Base-by-base conservation (phyloP, 2,113 vertebrate genomes). In the Cricetomys ansorgei region DNA sequence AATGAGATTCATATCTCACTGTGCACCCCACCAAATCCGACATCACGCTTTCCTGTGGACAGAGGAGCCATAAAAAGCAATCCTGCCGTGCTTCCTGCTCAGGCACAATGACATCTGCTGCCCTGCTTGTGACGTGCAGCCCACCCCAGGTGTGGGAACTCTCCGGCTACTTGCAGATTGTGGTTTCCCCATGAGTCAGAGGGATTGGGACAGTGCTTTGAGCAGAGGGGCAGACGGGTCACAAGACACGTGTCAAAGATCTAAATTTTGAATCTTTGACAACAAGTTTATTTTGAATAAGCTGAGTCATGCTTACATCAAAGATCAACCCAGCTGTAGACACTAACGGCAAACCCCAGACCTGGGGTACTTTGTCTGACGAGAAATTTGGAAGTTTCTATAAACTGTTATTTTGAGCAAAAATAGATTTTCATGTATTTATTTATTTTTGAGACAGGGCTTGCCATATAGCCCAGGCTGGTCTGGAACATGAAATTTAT, bases 131-230 rank as follows among this genome's bases (percentile, higher is more conserved):
- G 83, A 83, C 7, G 1, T 4, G 29, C 9, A 13, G 64, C n/a
- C 62, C 73, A 23, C 57, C 65, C 73, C 21, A 13, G 6, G 7
- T 19, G 75, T 19, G 72, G 21, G 67, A 67, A 8, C 25, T 55
- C 40, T 6, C 37, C 0, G 23, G 31, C 25, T 79, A 37, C 25
- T 77, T 67, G 80, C 25, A 70, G 91, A 79, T 92, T 84, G 72
- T 40, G 86, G 43, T 87, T 93, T 62, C 43, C 88, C 92, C 29
- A 0, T 92, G 95, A 97, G 55, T 97, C 96, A 95, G 91, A 23
- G 43, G 53, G 13, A 88, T 59, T 69, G 76, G 55, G 94, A 72
- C 91, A 57, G 76, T 13, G 16, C 92, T 81, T 7, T 7, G 88
- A 92, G 59, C 89, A 97, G 96, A 93, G 48, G 86, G 89, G 73